Evolutionary conservation across 2,113 vertebrate genomes (phyloP), one percentile per base, ranked within the genome.

Genomic region (Connochaetes taurinus): DNA sequence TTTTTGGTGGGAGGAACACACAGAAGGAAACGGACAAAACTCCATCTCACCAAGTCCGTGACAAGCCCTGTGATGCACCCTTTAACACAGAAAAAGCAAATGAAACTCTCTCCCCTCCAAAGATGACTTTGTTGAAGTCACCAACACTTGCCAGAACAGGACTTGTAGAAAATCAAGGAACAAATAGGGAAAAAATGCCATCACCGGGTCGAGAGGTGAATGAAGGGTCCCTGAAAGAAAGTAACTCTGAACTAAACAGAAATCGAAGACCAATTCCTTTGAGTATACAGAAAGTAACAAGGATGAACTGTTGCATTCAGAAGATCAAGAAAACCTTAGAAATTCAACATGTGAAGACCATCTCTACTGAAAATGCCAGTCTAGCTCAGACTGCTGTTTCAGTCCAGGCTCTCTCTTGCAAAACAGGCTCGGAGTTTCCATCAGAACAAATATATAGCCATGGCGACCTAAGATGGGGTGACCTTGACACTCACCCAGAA

Each of bases 321-420:
- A 76, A 29, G 17, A 13, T 6, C 36, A 10, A n/a, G 81, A 45
- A 36, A 47, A 31, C 3, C 12, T 14, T 2, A 36, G 12, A 29
- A 31, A 27, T 7, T 43, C 43, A 3, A 67, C 45, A 3, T 27
- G 13, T 25, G 80, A 13, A 50, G 47, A 50, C 47, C 47, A 50
- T 3, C 23, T 31, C n/a, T 40, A 4, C 19, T 7, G 27, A 25
- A 45, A 58, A 71, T 0, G 5, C 71, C 31, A 14, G 1, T 52
- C 13, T 6, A 25, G 86, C n/a, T 2, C 12, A 47, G 50, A 43
- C n/a, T 19, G 15, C n/a, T 5, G 15, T 17, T 6, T 3, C 98
- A 99, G 16, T 7, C 5, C 62, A 50, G 31, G 17, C 5, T 16
- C 3, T 53, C 10, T 47, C 36, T 62, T 55, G 25, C 19, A 45